phyloP scores from a whole-genome alignment of 2,797 vertebrate species.

The Protonibea diacanthus region DNA sequence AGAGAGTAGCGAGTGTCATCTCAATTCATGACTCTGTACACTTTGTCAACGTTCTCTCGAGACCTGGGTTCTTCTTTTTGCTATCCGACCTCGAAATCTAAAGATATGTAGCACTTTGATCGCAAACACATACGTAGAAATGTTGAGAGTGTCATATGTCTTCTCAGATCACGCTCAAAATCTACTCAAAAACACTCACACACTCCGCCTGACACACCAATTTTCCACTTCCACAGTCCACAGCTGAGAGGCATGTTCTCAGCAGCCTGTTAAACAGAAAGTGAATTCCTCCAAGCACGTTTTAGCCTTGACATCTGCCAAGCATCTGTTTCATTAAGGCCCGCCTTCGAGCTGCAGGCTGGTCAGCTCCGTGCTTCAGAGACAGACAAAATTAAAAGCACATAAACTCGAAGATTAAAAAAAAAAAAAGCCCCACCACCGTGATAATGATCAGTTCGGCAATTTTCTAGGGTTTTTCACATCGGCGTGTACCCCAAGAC shows the following conservation, averaged over 20 bases:
- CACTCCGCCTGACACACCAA: neutral
- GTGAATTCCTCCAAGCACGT: slow-evolving; percentile 54
- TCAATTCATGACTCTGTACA: slow-evolving; percentile 43
- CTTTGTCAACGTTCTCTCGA: slow-evolving; percentile 25
- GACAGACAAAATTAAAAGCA: slow-evolving; percentile 58
- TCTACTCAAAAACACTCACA: neutral
- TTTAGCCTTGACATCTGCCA: slow-evolving; percentile 73
- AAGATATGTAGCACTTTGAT: slow-evolving; percentile 36
- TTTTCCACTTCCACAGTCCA: slow-evolving; percentile 31
- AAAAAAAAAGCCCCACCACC: slow-evolving; percentile 44
- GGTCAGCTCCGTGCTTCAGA: slow-evolving; percentile 53
- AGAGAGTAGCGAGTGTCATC: slow-evolving; percentile 43
- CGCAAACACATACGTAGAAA: slow-evolving; percentile 26
- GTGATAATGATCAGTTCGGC: slow-evolving; percentile 55
- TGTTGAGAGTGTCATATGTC: neutral
- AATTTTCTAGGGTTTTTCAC: slow-evolving; percentile 49
- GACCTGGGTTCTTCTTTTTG: slow-evolving; percentile 32
- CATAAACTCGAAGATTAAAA: slow-evolving; percentile 49
- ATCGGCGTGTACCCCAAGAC: slow-evolving; percentile 19
- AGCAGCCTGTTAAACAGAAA: slow-evolving; percentile 68
- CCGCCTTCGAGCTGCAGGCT: slow-evolving; percentile 38
- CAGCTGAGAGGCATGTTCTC: slow-evolving; percentile 55
- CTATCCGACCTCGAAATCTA: slow-evolving; percentile 34
- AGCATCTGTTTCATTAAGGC: slow-evolving; percentile 61
- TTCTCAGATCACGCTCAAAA: neutral